Evolutionary conservation across 2,113 vertebrate genomes (phyloP), one percentile per base, ranked within the genome.

Genomic region (Trinectes maculatus): DNA sequence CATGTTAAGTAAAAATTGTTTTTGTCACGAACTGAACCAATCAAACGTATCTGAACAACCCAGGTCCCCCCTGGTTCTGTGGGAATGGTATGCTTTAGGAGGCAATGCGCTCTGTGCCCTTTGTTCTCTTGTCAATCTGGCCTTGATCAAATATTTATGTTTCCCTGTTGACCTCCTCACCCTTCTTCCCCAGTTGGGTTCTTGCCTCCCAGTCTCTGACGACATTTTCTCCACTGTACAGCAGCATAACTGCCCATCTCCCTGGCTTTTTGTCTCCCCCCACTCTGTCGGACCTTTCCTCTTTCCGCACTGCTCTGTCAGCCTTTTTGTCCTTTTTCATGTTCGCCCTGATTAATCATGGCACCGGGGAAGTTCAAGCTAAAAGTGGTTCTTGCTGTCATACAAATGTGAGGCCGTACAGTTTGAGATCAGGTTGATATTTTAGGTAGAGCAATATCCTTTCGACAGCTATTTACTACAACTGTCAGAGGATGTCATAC

Each of bases 111-210:
- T 61, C 59, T 62, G 71, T 63, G 57, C 48, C 83, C 63, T 91
- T 92, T 92, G 91, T 92, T 91, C 77, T 60, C 77, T 71, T 91
- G 91, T 91, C 91, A 90, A 84, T 91, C 85, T 74, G 77, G 71
- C 83, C 83, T 80, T 77, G 72, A 90, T 90, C 74, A 89, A 91
- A 90, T 92, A 91, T 93, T 92, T 91, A 89, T 90, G 88, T 86
- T 91, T 87, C 85, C 79, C 82, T 18, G 64, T 62, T 91, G 91
- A 92, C 84, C 89, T 88, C 62, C 73, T 89, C 74, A 90, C 87
- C 88, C 79, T 62, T 87, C 81, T 85, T 71, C 86, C 82, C 81
- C 60, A 43, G 65, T 73, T 36, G 60, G 52, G 69, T 79, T 72
- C 77, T 75, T 39, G 66, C 77, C 47, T 47, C 79, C 53, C 57